Evolutionary conservation across 2,888 invertebrate genomes (phyloP), one percentile per base, ranked within the genome.

Genomic region (Drosophila subsilvestris): DNA sequence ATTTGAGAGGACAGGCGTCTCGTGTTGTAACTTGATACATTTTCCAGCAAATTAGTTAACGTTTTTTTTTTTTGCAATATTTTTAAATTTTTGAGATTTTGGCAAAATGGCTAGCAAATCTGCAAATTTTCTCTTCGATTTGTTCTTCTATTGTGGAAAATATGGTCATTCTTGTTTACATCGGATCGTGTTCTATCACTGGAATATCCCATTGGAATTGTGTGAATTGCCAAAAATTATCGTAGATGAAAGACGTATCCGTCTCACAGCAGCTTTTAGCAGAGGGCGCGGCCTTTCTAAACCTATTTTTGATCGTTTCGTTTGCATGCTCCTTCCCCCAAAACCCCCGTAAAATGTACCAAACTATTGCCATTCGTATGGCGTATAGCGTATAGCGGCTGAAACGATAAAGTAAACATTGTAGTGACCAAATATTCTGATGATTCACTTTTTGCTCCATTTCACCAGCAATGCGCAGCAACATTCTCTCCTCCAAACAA

Each of bases 371-470:
- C 47, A 55, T 50, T 14, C 12, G n/a, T 12, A 12, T 3, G 12
- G 12, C 55, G 37, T 50, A 65, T 66, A 49, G 18, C 48, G 50
- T n/a, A n/a, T n/a, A n/a, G n/a, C n/a, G 53, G 25, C 57, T 6
- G 37, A 14, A 42, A 57, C 57, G 20, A 51, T 55, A 68, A 62
- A 50, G 45, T 65, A 69, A 63, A 82, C 50, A 76, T 72, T 63
- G 48, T 51, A 43, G 54, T 57, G 54, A 25, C 29, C 29, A 87
- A 67, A 85, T 86, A 85, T 75, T 47, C 27, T 44, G 14, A 59
- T 72, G 67, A 74, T 74, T 73, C 65, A 73, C 25, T 49, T 51
- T 45, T 49, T 49, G 43, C 44, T 43, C 17, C 74, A 37, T 62
- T 62, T 60, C 42, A 17, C 45, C 25, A 10, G 25, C 10, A 48